Base-by-base conservation (phyloP, 2,888 invertebrate genomes). In the Dioctria linearis region DNA sequence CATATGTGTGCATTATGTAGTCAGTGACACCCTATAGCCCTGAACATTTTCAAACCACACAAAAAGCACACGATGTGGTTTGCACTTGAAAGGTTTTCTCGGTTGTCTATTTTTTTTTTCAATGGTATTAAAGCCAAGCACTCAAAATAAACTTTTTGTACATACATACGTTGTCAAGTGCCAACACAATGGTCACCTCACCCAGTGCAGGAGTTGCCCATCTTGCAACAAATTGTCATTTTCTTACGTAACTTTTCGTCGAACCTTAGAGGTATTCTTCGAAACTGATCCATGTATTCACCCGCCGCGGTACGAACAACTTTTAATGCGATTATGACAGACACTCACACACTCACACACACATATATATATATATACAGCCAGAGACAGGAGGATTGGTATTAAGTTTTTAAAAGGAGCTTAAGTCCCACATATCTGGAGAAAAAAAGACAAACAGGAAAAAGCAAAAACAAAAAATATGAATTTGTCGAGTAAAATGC, bases 41-140 rank as follows among this genome's bases (percentile, higher is more conserved):
- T 57, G 57, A 57, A 57, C 57, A 57, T 13, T 57, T 57, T 57
- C 46, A 57, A 57, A 57, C 57, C 57, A 25, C 57, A 5, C 2
- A 57, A 57, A 11, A 25, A 25, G 25, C 25, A 25, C 11, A 6
- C 57, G 25, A 57, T 57, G 11, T 57, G n/a, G 57, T 57, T 25
- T 57, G 57, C 57, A 57, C 57, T 57, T 57, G 57, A 57, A 11
- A 57, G 57, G 57, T 57, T 57, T 57, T 57, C 57, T 13, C 57
- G 11, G 57, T 57, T 57, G 57, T 57, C 57, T 57, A 25, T 57
- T 57, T 57, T 57, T 57, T 11, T 25, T 25, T 25, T 25, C 25
- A 25, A 57, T 57, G 57, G 57, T 57, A 57, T 57, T 57, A 57
- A 25, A 57, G 57, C 57, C 57, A 57, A 57, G 57, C 11, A 25